A percentile compares a stretch with the other conserved stretches of the same genome.
Conservation (phyloP, 1,140 invertebrate species). For the Aporrectodea caliginosa region DNA sequence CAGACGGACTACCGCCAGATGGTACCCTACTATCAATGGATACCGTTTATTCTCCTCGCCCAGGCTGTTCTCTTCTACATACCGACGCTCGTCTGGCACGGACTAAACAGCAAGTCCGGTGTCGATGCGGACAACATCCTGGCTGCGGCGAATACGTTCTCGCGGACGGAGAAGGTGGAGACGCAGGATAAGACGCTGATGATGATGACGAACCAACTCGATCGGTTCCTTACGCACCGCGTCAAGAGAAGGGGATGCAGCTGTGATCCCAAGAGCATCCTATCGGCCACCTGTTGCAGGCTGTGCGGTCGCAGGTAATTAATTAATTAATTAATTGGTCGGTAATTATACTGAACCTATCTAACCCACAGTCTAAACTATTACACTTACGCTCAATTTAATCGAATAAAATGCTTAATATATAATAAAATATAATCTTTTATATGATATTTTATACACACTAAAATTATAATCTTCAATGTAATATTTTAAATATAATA, state of each 20-base stretch:
- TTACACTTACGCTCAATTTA: too few relatives aligned
- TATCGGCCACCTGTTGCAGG: constrained; percentile 22
- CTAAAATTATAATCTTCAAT: too few relatives aligned
- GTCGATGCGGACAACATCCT: constrained; percentile 46
- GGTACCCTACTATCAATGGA: constrained; percentile 61
- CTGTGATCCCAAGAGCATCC: constrained; percentile 17
- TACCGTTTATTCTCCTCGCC: constrained; percentile 59
- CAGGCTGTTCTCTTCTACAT: constrained; percentile 53
- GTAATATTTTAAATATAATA: too few relatives aligned
- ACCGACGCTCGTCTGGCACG: constrained; percentile 57
- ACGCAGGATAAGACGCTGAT: constrained; percentile 23
- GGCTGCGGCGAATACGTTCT: constrained; percentile 22
- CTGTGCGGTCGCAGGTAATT: constrained; percentile 30
- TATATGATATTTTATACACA: too few relatives aligned
- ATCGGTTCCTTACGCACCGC: constrained; percentile 26
- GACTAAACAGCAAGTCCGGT: constrained; percentile 58
- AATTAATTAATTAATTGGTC: too few relatives aligned
- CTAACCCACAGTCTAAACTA: too few relatives aligned
- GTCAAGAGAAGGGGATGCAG: constrained; percentile 2
- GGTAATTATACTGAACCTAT: too few relatives aligned
- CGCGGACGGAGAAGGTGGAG: constrained; percentile 21
- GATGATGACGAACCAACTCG: constrained; percentile 32
- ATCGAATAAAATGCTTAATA: too few relatives aligned
- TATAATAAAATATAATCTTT: too few relatives aligned
- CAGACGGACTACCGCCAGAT: constrained; percentile 43